phyloP scores from a whole-genome alignment of 2,797 vertebrate species.

The Limosa lapponica region DNA sequence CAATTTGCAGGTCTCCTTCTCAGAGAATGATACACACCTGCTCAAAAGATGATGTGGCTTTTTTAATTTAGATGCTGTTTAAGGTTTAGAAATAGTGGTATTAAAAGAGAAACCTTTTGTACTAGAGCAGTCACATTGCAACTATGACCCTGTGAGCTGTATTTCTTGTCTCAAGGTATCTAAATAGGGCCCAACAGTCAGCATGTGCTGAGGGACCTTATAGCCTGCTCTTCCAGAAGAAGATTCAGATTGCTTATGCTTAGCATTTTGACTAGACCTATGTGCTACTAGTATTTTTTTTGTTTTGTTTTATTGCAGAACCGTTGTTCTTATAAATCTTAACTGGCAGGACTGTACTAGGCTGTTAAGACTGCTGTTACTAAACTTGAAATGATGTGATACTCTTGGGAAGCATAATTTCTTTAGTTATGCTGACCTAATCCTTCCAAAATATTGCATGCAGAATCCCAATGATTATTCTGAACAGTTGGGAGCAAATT shows the following conservation, averaged over 20 bases:
- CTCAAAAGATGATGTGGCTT: background rate
- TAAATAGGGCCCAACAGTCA: background rate
- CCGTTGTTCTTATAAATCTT: background rate
- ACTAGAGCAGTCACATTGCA: background rate
- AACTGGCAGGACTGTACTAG: background rate
- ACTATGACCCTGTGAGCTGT: background rate
- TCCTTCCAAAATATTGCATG: background rate
- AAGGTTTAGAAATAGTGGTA: background rate
- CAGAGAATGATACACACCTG: background rate
- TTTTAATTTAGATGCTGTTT: background rate
- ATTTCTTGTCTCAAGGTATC: background rate
- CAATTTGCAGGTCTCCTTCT: background rate
- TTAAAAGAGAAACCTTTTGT: background rate
- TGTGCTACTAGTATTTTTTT: background rate
- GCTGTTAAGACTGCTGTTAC: background rate
- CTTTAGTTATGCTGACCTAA: slow-evolving; percentile 7
- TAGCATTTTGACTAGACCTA: background rate
- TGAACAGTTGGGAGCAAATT: background rate
- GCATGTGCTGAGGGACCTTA: background rate
- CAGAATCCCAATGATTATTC: background rate
- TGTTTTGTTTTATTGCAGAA: background rate
- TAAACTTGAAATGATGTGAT: background rate
- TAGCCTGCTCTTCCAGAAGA: background rate
- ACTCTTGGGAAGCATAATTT: slow-evolving; percentile 22
- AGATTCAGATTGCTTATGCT: background rate